Conservation (phyloP, 2,113 vertebrate genomes). For the Eurypyga helias region DNA sequence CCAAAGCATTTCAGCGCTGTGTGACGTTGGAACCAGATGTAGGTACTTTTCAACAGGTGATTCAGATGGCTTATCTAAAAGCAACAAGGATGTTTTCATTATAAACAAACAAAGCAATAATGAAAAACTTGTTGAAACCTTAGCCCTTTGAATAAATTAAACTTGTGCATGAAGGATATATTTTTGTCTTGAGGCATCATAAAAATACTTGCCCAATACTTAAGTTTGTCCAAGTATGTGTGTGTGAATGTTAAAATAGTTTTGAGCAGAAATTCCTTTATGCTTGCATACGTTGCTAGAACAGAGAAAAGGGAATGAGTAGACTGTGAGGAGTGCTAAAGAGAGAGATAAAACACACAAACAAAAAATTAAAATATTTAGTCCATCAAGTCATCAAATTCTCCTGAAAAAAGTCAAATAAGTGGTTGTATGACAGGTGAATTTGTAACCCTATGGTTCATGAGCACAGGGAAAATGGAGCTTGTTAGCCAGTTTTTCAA, state of each 20-base stretch:
- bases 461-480: neutral
- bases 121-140: slow-evolving; percentile 22
- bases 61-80: slow-evolving; percentile 40
- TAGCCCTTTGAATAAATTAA: neutral
- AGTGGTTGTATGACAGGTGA: neutral
- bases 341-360: neutral
- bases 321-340: neutral
- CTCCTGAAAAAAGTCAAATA: neutral
- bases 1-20: slow-evolving; percentile 93
- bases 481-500: neutral
- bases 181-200: neutral
- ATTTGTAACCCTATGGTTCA: neutral
- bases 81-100: slow-evolving; percentile 42
- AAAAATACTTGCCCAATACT: neutral
- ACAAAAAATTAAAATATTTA: neutral
- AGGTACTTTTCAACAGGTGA: slow-evolving; percentile 55
- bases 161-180: neutral
- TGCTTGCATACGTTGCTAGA: neutral
- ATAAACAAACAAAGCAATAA: slow-evolving; percentile 33
- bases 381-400: neutral
- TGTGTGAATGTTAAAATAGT: neutral
- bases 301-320: neutral
- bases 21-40: slow-evolving; percentile 95
- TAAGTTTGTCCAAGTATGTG: neutral
- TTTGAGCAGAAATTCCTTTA: neutral